Base-by-base conservation (phyloP, 1,140 invertebrate genomes). In the Idris sp. region DNA sequence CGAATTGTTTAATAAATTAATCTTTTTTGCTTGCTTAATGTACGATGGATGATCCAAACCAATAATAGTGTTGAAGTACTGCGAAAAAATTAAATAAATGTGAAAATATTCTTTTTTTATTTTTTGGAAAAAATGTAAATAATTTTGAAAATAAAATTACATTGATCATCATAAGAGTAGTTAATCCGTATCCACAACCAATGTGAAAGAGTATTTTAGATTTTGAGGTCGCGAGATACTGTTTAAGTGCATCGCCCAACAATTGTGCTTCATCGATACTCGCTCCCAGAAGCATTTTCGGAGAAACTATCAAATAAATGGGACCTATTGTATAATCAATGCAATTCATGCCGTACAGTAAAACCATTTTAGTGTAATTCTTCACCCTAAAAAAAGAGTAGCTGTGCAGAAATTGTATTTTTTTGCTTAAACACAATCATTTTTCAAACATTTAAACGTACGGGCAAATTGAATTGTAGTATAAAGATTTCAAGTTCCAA, bases 401-500 rank as follows among this genome's bases (percentile, higher is more conserved):
- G n/a, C n/a, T n/a, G n/a, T n/a, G n/a, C n/a, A n/a, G n/a, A n/a
- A n/a, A n/a, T n/a, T n/a, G n/a, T n/a, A n/a, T n/a, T n/a, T n/a
- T n/a, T n/a, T n/a, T n/a, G n/a, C n/a, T 22, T 6, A 22, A 22
- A 22, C 19, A 22, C 2, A 22, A 22, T 22, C 2, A 22, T 22
- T n/a, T n/a, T n/a, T n/a, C n/a, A n/a, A n/a, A 22, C 19, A 22
- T 2, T 22, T 22, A 22, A 28, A 65, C 56, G 36, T 61, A 71
- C 67, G 49, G 40, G 15, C 25, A 61, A 14, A 71, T 28, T 9
- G 54, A 54, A 36, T 71, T 61, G 25, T 71, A 71, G 41, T 71
- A 54, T n/a, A 71, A 16, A 2, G 67, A 61, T 26, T 71, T 71
- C 0, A 71, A 30, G 41, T 71, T 71, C 67, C 67, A 71, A 46